Evolutionary conservation across 2,888 invertebrate genomes (phyloP), one percentile per base, ranked within the genome.

Genomic region (Ornithoptera priamus): DNA sequence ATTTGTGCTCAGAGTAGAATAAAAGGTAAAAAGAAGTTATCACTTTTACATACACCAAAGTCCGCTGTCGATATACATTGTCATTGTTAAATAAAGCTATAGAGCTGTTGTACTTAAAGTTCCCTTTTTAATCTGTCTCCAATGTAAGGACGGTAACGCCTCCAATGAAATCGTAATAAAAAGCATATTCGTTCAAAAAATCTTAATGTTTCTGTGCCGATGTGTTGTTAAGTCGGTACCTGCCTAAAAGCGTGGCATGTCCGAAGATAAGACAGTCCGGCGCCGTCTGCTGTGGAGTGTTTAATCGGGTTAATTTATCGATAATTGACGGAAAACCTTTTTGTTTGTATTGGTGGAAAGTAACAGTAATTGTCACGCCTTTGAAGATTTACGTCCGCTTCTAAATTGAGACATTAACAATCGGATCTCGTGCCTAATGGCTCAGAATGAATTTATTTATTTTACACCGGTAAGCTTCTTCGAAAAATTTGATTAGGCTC

Each of bases 341-440:
- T 91, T 91, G 91, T 92, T 92, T 91, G 92, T 90, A 89, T 87
- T 89, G 89, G 88, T 87, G 90, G 92, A 84, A 91, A 92, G 90
- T 90, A 92, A 92, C 92, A 92, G 92, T 90, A 90, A 92, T 92
- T 92, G 92, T 92, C 92, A 92, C 92, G 92, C 92, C 92, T 92
- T 90, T 90, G 89, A 92, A 91, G 92, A 92, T 92, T 92, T 92
- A 92, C 92, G 92, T 89, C 85, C 91, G 90, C 89, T 90, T 89
- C 91, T 89, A 92, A 92, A 92, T 92, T 91, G 90, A 92, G 92
- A 91, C 92, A 92, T 92, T 90, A 92, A 91, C 90, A 92, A 88
- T 89, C 88, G 84, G 86, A 90, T 90, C 89, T 92, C 86, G 90
- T 92, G 91, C 91, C 90, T 92, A 92, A 92, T 92, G 92, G 92